A percentile compares a stretch with the other conserved stretches of the same genome.
These are phyloP conservation scores for Podargus strigoides DNA, from an alignment of 2,797 vertebrate genomes.

Conservation along the genomic window DNA sequence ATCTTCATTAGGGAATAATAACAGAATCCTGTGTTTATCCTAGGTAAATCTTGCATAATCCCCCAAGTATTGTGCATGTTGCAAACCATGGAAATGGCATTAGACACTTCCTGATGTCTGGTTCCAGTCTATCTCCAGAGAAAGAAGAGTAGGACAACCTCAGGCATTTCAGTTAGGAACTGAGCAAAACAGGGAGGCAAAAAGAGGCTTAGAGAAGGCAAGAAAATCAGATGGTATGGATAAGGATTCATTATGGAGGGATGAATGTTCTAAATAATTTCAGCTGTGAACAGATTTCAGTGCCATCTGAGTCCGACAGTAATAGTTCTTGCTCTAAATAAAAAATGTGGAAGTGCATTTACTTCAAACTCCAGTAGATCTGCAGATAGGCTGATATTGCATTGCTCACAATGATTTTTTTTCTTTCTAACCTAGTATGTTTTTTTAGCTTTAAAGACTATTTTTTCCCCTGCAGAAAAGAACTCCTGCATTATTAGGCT, in stretches of 20 bases:
- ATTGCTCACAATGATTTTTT: background rate
- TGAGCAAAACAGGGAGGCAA: background rate
- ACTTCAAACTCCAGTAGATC: background rate
- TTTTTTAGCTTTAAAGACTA: background rate
- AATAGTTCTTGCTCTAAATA: background rate
- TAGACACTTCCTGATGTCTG: background rate
- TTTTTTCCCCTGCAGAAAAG: background rate
- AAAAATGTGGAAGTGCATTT: constrained; percentile 10
- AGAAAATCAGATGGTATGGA: background rate
- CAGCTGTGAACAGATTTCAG: background rate
- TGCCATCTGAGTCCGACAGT: background rate
- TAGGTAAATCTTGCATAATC: background rate
- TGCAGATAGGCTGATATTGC: background rate
- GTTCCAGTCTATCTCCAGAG: background rate
- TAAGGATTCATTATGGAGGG: background rate
- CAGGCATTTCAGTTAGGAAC: background rate
- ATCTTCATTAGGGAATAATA: background rate
- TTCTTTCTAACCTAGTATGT: background rate
- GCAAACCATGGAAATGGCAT: background rate
- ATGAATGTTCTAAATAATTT: constrained; percentile 11
- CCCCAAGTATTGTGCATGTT: background rate
- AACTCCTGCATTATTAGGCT: background rate
- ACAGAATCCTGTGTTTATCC: background rate
- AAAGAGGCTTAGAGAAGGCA: background rate
- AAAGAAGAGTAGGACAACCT: background rate